Evolutionary conservation across 1,140 invertebrate species (phyloP), one percentile per base, ranked within the genome.

Genomic region (Sinella curviseta): DNA sequence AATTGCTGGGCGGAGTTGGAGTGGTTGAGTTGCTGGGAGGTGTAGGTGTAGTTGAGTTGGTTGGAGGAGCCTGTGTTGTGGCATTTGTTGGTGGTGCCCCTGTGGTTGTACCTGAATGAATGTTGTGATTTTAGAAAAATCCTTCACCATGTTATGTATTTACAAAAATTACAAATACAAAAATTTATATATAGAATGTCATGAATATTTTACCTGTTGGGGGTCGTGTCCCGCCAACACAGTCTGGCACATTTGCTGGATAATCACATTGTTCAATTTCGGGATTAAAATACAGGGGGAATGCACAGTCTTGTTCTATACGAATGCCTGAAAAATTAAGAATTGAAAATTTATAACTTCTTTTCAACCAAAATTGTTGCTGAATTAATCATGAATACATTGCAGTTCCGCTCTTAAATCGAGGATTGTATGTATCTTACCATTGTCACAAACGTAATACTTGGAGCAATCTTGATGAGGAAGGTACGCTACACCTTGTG

Each of bases 401-500:
- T n/a, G n/a, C n/a, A n/a, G n/a, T n/a, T n/a, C n/a, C n/a, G n/a
- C n/a, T n/a, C n/a, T n/a, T n/a, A n/a, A n/a, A n/a, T n/a, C n/a
- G n/a, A n/a, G n/a, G n/a, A n/a, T n/a, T n/a, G n/a, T n/a, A n/a
- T n/a, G n/a, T n/a, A n/a, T 26, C 20, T 36, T 26, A 26, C 76
- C 67, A 39, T 74, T 26, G 24, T 55, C 39, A 28, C 79, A 80
- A 26, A 77, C 36, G 8, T 39, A 74, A 35, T 77, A 80, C n/a
- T 77, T 36, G 0, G 39, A 28, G 20, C 79, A 80, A 17, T 80
- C 35, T n/a, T n/a, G 28, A 70, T 81, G 77, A 0, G 80, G 77
- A 33, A 30, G 24, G 14, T 24, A 36, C 0, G 16, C 48, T 24
- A 28, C 75, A 54, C 30, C 77, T 14, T 30, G 73, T 20, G 76